These are phyloP conservation scores for Phoebastria nigripes DNA, from an alignment of 2,797 vertebrate genomes.

Conservation along the genomic window DNA sequence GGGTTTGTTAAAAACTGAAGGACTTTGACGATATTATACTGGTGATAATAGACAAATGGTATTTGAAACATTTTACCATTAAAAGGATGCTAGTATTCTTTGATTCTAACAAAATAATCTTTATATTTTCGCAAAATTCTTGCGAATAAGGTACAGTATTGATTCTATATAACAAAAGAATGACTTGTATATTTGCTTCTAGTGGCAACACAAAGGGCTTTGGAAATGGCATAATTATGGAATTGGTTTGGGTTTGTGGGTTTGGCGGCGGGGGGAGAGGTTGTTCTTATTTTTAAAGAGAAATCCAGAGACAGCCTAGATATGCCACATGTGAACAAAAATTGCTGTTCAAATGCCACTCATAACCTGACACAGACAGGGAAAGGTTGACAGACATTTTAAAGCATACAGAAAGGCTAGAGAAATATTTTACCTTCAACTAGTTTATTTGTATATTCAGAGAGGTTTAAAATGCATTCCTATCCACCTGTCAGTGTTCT, in stretches of 20 bases:
- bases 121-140: not conserved
- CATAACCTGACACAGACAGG: not conserved
- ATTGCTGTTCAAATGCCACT: constrained; percentile 28
- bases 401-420: not conserved
- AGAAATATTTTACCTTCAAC: not conserved
- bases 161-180: not conserved
- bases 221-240: not conserved
- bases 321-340: constrained; percentile 21
- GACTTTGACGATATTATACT: not conserved
- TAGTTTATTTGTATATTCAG: not conserved
- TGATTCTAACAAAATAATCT: not conserved
- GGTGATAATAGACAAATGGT: not conserved
- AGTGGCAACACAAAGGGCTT: not conserved
- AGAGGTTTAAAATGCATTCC: not conserved
- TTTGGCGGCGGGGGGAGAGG: not conserved
- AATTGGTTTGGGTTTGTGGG: not conserved
- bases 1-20: not conserved
- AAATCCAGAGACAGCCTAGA: constrained; percentile 8
- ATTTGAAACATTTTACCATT: not conserved
- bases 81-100: not conserved
- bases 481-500: not conserved
- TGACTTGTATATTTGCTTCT: not conserved
- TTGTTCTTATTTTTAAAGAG: not conserved
- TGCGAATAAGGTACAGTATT: not conserved
- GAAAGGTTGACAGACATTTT: not conserved